These are phyloP conservation scores for Andrena trimmerana DNA, from an alignment of 2,888 invertebrate genomes.

Conservation along the genomic window DNA sequence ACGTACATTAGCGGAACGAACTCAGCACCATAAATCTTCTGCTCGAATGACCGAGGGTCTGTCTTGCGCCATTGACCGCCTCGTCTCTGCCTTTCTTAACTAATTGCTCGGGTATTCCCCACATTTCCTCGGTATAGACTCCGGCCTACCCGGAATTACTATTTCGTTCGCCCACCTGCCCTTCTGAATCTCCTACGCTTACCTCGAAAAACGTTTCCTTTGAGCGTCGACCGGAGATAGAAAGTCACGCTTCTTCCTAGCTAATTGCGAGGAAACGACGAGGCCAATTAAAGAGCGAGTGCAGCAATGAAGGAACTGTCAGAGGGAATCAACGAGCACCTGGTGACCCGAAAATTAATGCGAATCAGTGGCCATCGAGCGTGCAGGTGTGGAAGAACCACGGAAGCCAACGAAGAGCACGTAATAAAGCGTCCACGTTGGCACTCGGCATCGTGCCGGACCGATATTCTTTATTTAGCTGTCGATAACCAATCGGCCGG, in stretches of 20 bases:
- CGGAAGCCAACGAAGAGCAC: slow-evolving; percentile 30
- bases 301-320: background rate
- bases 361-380: background rate
- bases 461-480: slow-evolving; percentile 68
- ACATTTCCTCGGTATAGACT: background rate
- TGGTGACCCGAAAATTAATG: slow-evolving; percentile 22
- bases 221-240: background rate
- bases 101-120: slow-evolving; percentile 18
- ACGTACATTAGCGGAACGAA: background rate
- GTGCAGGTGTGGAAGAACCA: slow-evolving; percentile 24
- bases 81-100: slow-evolving; percentile 7
- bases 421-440: slow-evolving; percentile 53
- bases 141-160: too few relatives aligned
- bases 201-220: background rate
- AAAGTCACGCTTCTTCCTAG: background rate
- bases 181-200: too few relatives aligned
- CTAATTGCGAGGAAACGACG: background rate
- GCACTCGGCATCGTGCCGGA: slow-evolving; percentile 53
- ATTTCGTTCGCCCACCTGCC: too few relatives aligned
- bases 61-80: background rate
- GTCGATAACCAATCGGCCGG: slow-evolving; percentile 62
- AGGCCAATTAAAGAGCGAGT: background rate
- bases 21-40: slow-evolving; percentile 19
- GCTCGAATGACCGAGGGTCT: background rate
- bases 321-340: background rate